Evolutionary conservation across 2,888 invertebrate species (phyloP), one percentile per base, ranked within the genome.

Genomic region (Brenthis hecate): DNA sequence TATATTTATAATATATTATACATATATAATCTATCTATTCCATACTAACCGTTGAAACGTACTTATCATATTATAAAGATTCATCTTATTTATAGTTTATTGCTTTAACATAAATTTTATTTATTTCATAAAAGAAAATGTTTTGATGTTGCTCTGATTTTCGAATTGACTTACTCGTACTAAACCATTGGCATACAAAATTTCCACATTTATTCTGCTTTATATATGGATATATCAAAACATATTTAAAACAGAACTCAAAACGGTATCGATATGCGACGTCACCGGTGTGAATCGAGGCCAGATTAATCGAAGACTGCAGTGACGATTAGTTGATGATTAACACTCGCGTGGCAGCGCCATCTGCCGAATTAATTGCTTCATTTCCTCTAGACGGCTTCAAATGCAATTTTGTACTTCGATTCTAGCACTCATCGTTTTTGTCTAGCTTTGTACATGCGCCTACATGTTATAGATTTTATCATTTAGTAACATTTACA

Each of bases 291-390:
- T 80, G 83, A 83, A 81, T 81, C 80, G 84, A 72, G 77, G 83
- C 79, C 80, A 85, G 83, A 86, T 91, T 90, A 91, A 92, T 92
- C 89, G 90, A 91, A 92, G 92, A 92, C 92, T 92, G 91, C 91
- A 92, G 92, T 89, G 88, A 89, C 90, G 91, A 91, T 92, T 92
- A 92, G 91, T 87, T 87, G 86, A 91, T 92, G 92, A 92, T 92
- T 92, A 91, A 92, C 92, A 86, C 87, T 88, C 89, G 89, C 85
- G 88, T 89, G 88, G 89, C 86, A 86, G 85, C 89, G 91, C 92
- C 92, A 92, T 92, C 92, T 92, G 91, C 90, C 84, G 89, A 85
- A 92, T 92, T 92, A 92, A 92, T 92, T 92, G 92, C 88, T 92
- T 92, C 91, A 92, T 92, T 92, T 92, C 92, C 92, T 88, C 87